Base-by-base conservation (phyloP, 2,113 vertebrate species). In the Crotalus tigris region DNA sequence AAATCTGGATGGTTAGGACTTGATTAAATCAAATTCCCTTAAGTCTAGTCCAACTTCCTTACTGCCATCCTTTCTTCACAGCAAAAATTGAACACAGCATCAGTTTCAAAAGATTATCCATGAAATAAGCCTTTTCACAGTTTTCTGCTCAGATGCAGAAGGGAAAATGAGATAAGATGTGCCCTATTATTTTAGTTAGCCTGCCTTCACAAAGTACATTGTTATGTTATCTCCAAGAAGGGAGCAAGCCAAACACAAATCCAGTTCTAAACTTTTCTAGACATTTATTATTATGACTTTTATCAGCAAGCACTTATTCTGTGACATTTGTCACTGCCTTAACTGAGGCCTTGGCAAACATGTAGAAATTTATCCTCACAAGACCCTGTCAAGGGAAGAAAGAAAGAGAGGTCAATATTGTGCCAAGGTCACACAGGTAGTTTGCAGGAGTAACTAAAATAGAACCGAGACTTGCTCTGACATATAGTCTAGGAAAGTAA, bases 271-370 rank as follows among this genome's bases (percentile, higher is more conserved):
- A 92, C 94, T 93, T 93, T 87, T 49, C 88, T 90, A n/a, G 57
- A 5, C 46, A 93, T 96, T 96, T 92, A 95, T 95, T 95, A 95
- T 92, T 93, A 96, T 93, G 86, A 64, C 57, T 86, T 93, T 92
- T 94, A 93, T 96, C 95, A 95, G 95, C 24, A 96, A 91, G 88
- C 51, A 75, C 94, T 96, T 96, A 85, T 94, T 96, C 95, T 95
- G 95, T 29, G 53, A 95, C 94, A 91, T 92, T 94, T 59, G 33
- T 8, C 91, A 55, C 88, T 93, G 88, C 81, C 88, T 87, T 92
- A 69, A 87, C 88, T 90, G 88, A 92, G 92, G 94, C 96, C 93
- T 91, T 92, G 94, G 95, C 92, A 96, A 96, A 94, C 94, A 92
- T 87, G 54, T 92, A 87, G 17, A 91, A 95, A 57, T 93, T 94